phyloP scores from a whole-genome alignment of 2,113 vertebrate species.

The Craseonycteris thonglongyai region DNA sequence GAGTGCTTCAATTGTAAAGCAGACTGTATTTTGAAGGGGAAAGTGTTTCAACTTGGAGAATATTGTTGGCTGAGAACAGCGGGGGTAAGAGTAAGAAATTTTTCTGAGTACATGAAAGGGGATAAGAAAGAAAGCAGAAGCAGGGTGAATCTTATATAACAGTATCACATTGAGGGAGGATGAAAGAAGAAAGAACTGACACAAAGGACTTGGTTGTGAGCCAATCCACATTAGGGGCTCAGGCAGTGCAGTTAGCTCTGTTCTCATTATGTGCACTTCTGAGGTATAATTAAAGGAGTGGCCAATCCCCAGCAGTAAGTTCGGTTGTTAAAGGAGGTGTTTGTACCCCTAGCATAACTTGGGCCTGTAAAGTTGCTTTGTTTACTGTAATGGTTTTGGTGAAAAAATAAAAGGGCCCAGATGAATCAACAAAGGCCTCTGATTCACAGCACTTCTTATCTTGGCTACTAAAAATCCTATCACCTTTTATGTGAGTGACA shows the following conservation, averaged over 20 bases:
- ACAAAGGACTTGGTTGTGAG: background rate
- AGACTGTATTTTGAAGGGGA: background rate
- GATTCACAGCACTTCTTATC: background rate
- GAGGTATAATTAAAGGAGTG: background rate
- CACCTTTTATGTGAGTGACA: background rate
- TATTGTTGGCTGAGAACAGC: background rate
- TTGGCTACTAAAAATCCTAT: background rate
- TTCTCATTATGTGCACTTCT: background rate
- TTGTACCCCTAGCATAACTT: background rate
- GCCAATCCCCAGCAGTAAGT: background rate
- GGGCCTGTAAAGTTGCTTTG: background rate
- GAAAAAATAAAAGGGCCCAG: background rate
- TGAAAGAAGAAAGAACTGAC: background rate
- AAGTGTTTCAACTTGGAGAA: constrained; percentile 6
- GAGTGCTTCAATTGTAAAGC: background rate
- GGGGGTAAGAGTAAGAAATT: background rate
- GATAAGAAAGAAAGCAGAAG: constrained; percentile 21
- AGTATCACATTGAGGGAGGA: background rate
- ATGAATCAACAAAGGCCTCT: constrained; percentile 8
- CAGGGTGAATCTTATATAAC: background rate
- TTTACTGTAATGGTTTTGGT: background rate
- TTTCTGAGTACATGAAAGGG: constrained; percentile 1
- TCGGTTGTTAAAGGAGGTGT: background rate
- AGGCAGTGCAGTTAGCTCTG: background rate
- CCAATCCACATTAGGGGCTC: background rate